Conservation (phyloP, 2,797 vertebrate genomes). For the Myiotriccus ornatus region DNA sequence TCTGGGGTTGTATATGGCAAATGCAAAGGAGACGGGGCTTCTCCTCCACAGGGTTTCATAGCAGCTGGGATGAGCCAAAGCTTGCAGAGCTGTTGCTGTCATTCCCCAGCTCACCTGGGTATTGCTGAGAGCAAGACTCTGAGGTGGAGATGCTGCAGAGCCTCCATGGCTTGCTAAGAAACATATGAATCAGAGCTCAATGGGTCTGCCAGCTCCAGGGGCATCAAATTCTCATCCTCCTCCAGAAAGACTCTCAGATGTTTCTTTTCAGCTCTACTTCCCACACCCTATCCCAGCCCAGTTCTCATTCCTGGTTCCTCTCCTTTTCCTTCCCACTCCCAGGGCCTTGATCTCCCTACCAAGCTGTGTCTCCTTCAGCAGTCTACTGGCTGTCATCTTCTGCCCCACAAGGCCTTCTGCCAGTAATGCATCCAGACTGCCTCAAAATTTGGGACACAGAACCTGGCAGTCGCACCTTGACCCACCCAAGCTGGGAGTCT, state of each 20-base stretch:
- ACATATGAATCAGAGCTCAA: background rate
- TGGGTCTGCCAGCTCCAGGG: background rate
- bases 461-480: background rate
- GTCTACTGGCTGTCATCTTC: background rate
- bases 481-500: slow-evolving; percentile 4
- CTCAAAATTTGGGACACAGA: background rate
- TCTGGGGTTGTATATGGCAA: background rate
- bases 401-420: background rate
- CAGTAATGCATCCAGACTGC: background rate
- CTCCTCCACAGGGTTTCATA: background rate
- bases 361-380: background rate
- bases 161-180: background rate
- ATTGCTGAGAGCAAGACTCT: background rate
- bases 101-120: background rate
- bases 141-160: background rate
- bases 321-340: slow-evolving; percentile 12
- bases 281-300: background rate
- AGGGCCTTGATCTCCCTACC: slow-evolving; percentile 42
- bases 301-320: background rate
- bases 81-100: background rate
- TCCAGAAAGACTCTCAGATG: background rate
- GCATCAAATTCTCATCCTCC: background rate
- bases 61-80: background rate
- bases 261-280: background rate
- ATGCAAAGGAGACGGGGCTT: background rate